phyloP scores from a whole-genome alignment of 2,797 vertebrate species.

The Cynodonichthys magdalenae region DNA sequence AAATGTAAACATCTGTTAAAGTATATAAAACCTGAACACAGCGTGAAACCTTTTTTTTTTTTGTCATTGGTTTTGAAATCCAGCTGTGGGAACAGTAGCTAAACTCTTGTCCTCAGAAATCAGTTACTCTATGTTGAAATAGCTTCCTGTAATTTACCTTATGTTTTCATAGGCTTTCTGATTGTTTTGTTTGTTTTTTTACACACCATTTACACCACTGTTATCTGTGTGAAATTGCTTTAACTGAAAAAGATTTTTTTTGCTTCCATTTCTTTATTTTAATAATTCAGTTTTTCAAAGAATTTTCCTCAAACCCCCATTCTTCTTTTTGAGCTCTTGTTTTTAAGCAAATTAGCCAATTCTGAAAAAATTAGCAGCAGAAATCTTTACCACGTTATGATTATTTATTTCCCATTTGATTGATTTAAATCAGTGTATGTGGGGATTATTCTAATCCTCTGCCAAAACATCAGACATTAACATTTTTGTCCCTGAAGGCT shows the following conservation, averaged over 20 bases:
- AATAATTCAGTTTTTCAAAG: neutral
- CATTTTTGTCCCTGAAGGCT: neutral
- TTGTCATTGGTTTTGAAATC: neutral
- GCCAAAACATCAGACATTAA: neutral
- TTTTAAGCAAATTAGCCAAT: neutral
- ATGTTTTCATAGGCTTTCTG: neutral
- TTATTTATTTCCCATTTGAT: neutral
- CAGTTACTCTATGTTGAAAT: neutral
- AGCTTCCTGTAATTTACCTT: neutral
- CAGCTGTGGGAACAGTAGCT: neutral
- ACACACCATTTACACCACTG: neutral
- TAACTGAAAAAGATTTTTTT: neutral
- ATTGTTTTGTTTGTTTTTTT: neutral
- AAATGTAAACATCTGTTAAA: neutral
- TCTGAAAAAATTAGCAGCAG: constrained; percentile 2
- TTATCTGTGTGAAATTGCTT: neutral
- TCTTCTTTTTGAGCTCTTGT: neutral
- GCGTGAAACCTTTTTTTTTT: neutral
- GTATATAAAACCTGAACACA: neutral
- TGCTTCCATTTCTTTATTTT: neutral
- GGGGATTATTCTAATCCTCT: neutral
- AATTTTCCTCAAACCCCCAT: neutral
- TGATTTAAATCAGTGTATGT: neutral
- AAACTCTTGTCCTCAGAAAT: neutral
- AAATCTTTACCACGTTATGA: neutral